Percentiles rank a stretch among this genome's conserved stretches.
These are phyloP conservation scores for Aegithalos caudatus DNA, from an alignment of 2,113 vertebrate species.

Conservation along the genomic window DNA sequence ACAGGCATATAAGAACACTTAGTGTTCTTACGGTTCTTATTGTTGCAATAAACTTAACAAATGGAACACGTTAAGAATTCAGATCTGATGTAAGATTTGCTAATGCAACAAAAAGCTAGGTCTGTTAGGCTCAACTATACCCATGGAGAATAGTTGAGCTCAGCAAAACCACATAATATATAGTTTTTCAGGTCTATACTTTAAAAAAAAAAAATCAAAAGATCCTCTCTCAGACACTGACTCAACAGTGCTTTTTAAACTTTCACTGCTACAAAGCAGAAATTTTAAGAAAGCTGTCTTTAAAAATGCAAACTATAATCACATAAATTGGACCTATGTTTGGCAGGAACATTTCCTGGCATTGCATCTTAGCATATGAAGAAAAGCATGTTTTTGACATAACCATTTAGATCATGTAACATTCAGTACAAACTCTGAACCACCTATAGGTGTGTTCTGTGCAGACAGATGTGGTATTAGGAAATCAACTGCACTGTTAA, in stretches of 20 bases:
- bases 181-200: conserved; percentile 3
- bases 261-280: neutral
- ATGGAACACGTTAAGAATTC: neutral
- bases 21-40: no score
- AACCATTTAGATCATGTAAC: neutral
- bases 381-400: neutral
- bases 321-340: neutral
- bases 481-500: neutral
- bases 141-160: neutral
- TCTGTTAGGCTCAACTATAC: neutral
- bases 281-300: conserved; percentile 6
- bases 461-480: neutral
- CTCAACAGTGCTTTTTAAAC: neutral
- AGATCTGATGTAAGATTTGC: neutral
- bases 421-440: neutral
- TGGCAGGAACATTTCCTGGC: neutral
- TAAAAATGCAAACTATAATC: neutral
- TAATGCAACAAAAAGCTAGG: neutral
- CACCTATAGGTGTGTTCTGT: neutral
- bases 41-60: neutral
- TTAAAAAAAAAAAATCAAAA: neutral
- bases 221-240: neutral
- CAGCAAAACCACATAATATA: conserved; percentile 3
- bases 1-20: neutral
- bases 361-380: neutral